Base-by-base conservation (phyloP, 2,888 invertebrate species). In the Dryococelus australis region DNA sequence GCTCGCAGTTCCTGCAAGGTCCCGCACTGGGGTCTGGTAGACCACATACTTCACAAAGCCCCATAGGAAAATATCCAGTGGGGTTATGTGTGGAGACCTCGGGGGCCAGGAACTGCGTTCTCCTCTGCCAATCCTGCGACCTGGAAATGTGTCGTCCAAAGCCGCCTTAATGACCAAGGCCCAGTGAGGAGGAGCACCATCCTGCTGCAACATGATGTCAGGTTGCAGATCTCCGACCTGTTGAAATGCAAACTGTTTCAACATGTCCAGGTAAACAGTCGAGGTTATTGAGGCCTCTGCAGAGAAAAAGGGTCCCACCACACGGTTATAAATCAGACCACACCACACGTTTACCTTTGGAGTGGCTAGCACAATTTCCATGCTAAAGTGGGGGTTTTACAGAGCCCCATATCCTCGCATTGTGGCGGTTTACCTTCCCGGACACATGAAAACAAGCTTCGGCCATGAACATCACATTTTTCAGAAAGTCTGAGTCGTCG, bases 361-460 rank as follows among this genome's bases (percentile, higher is more conserved):
- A 65, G 10, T 65, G 65, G 8, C 65, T 24, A 5, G 65, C 65
- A 65, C 65, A 65, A 65, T 65, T 65, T 16, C 10, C 20, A 13
- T 16, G 35, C 8, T 85, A 20, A 85, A 16, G 53, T 43, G 43
- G 26, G 27, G 26, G 28, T 85, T 85, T 16, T 65, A n/a, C 65
- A 13, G 65, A 20, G 65, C 20, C 65, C 65, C 65, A 65, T 65
- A 24, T 65, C 65, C 65, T 13, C 65, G 16, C 65, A 65, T 51
- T 65, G 65, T 65, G 65, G 16, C 65, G 65, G 65, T 24, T 65
- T 65, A 65, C 65, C 65, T 20, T 65, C 65, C 16, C 10, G 65
- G 35, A 53, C 83, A 83, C 83, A 83, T 83, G 83, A 83, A 83
- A 83, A 27, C 20, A 20, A 10, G 83, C 83, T 83, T 83, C 83